phyloP scores from a whole-genome alignment of 2,113 vertebrate species.

The Falco punctatus region DNA sequence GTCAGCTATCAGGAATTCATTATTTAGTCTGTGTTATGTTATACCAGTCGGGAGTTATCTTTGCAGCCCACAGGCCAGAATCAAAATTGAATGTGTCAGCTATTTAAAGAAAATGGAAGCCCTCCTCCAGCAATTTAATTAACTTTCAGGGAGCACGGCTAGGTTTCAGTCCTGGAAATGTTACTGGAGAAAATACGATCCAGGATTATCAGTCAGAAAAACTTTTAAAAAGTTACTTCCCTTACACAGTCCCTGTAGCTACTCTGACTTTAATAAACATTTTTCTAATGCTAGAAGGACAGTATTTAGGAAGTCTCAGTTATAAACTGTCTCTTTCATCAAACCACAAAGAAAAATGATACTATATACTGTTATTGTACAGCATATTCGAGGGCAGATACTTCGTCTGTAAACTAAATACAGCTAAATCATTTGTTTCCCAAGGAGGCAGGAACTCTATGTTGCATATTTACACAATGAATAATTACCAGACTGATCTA shows the following conservation, averaged over 20 bases:
- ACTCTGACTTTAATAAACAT: background rate
- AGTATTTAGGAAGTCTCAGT: background rate
- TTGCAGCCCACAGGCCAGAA: constrained; percentile 73
- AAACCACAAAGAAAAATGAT: background rate
- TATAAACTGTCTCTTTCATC: background rate
- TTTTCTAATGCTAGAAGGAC: background rate
- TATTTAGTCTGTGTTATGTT: constrained; percentile 85
- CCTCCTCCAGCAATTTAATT: constrained; percentile 69
- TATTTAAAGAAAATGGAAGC: constrained; percentile 81
- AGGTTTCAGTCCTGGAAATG: constrained; percentile 7
- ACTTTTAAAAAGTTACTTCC: background rate
- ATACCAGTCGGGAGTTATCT: constrained; percentile 79
- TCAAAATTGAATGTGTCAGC: constrained; percentile 80
- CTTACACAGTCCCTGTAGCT: background rate
- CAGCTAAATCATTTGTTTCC: background rate
- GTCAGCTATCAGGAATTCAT: constrained; percentile 90
- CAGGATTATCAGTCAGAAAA: constrained; percentile 19
- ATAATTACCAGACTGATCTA: background rate
- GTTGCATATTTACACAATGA: background rate
- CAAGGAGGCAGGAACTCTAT: background rate
- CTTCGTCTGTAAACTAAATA: background rate
- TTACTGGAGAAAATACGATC: background rate
- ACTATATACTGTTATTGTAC: background rate
- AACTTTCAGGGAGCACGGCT: constrained; percentile 24
- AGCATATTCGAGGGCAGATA: background rate